Evolutionary conservation across 2,888 invertebrate genomes (phyloP).

Genomic region (Lepas anatifera): DNA sequence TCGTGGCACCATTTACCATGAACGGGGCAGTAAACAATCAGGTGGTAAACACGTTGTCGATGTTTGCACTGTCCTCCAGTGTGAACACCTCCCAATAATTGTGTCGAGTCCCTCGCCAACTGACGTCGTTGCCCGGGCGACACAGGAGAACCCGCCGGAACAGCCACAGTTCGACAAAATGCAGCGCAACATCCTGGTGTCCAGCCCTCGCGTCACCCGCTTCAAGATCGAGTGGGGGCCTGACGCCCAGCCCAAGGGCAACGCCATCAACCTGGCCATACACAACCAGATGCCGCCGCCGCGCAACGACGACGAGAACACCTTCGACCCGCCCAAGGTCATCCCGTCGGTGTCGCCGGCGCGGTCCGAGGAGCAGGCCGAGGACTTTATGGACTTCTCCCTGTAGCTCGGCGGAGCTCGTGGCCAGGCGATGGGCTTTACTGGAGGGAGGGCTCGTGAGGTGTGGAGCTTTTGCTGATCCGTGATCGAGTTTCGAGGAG

Average conservation of each 20-base stretch:
- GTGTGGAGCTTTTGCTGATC: too few relatives aligned
- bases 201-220: constrained; percentile 85
- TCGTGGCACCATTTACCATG: too few relatives aligned
- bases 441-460: too few relatives aligned
- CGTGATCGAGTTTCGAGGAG: too few relatives aligned
- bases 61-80: too few relatives aligned
- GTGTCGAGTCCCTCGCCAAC: too few relatives aligned
- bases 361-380: not conserved
- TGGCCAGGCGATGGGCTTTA: too few relatives aligned
- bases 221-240: constrained; percentile 94
- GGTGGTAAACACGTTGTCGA: too few relatives aligned
- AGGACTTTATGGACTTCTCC: constrained; percentile 9
- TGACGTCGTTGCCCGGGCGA: not conserved
- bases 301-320: not conserved
- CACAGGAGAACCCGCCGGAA: constrained; percentile 74
- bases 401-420: not conserved
- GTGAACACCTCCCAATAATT: too few relatives aligned
- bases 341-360: not conserved
- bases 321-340: not conserved
- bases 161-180: constrained; percentile 90
- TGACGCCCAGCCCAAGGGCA: constrained; percentile 22
- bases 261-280: constrained; percentile 15
- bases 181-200: constrained; percentile 62
- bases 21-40: too few relatives aligned
- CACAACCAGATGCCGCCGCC: constrained; percentile 6